Evolutionary conservation across 2,888 invertebrate species (phyloP), one percentile per base, ranked within the genome.

Genomic region (Pristionchus arcanus): DNA sequence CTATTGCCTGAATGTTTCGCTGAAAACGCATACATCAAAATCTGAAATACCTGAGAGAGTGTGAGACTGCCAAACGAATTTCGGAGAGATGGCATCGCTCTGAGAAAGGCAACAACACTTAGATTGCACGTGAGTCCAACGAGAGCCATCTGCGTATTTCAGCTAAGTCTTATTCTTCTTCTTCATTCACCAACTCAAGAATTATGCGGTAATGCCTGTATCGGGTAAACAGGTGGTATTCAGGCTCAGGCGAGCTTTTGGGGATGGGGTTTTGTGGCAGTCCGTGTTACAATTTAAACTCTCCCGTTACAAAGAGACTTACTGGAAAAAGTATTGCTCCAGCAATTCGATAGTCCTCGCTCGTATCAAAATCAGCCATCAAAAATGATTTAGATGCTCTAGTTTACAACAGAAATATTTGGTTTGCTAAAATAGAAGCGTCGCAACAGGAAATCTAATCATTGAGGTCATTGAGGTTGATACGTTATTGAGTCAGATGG

Each of bases 381-480:
- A 42, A 7, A 25, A n/a, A 25, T 19, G 71, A 15, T 71, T 31
- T 4, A 31, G 9, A 7, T 63, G n/a, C n/a, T n/a, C 3, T 5
- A 4, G 59, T 59, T 1, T 19, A 9, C n/a, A 5, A n/a, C n/a
- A 63, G 21, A 1, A 7, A 49, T 49, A 49, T 49, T 49, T 63
- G 25, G 63, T 63, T 63, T 63, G n/a, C 1, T 4, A 63, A 9
- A 63, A 63, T 25, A 4, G 63, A n/a, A 63, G 63, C 25, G 63
- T n/a, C n/a, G n/a, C n/a, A 63, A 63, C 63, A 21, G 63, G 0
- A 9, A 2, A 55, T 55, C 55, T 25, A 63, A n/a, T 63, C 63
- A 63, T 25, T 63, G 63, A 63, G 63, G 63, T 63, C n/a, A 63
- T 63, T n/a, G n/a, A n/a, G n/a, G n/a, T n/a, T n/a, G n/a, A n/a